These are phyloP conservation scores for Elephantulus edwardii DNA, from an alignment of 2,113 vertebrate species.

Conservation along the genomic window DNA sequence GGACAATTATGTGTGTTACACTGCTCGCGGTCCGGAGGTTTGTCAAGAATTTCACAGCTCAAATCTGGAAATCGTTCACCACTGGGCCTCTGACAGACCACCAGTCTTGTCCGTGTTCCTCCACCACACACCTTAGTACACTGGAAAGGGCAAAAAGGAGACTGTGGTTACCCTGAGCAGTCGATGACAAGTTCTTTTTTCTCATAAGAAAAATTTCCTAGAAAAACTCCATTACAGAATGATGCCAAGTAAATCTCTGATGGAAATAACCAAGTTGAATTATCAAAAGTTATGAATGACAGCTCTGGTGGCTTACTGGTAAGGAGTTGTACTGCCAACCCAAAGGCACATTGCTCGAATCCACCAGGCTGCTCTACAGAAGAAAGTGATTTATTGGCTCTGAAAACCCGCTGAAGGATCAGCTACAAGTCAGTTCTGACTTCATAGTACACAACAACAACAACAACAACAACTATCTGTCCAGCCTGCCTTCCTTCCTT, in stretches of 20 bases:
- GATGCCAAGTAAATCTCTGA: not conserved
- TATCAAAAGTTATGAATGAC: too few relatives aligned
- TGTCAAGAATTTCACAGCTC: conserved; percentile 98
- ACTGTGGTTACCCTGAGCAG: not conserved
- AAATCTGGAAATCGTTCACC: conserved; percentile 95
- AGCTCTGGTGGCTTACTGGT: too few relatives aligned
- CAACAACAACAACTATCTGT: too few relatives aligned
- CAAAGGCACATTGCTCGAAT: too few relatives aligned
- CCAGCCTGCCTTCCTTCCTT: too few relatives aligned
- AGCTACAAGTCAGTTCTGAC: too few relatives aligned
- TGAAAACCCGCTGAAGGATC: too few relatives aligned
- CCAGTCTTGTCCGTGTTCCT: conserved; percentile 93
- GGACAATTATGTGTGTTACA: conserved; percentile 95
- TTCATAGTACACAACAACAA: too few relatives aligned
- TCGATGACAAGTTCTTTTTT: not conserved
- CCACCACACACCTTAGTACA: conserved; percentile 94
- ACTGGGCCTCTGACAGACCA: conserved; percentile 94
- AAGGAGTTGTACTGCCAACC: too few relatives aligned
- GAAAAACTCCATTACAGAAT: not conserved
- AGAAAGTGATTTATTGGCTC: too few relatives aligned
- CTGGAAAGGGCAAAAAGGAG: conserved; percentile 80
- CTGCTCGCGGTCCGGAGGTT: conserved; percentile 96
- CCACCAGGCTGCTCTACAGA: too few relatives aligned
- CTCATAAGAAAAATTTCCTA: not conserved
- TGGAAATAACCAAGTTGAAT: not conserved